Conservation (phyloP, 2,888 invertebrate genomes). For the Leucophenga montana region DNA sequence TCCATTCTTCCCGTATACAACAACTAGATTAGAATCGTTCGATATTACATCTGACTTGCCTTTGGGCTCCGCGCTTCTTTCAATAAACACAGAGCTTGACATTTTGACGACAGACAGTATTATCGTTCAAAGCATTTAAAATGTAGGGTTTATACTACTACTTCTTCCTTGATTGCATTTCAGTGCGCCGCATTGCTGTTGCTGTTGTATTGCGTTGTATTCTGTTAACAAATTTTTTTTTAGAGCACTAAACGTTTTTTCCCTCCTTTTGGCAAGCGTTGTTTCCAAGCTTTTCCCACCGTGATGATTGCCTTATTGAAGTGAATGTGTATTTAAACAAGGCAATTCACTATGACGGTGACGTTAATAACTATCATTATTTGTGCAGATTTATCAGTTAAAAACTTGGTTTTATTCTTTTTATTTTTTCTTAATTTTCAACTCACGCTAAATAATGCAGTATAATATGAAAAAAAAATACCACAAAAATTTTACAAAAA, state of each 20-base stretch:
- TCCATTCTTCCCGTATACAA: conserved; percentile 91
- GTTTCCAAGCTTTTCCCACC: background rate
- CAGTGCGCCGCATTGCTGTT: background rate
- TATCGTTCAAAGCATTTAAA: background rate
- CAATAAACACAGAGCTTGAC: conserved; percentile 72
- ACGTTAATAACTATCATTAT: no score
- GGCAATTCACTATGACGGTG: no score
- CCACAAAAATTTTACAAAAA: no score
- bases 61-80: conserved; percentile 53
- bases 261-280: conserved; percentile 3
- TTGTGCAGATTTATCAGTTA: no score
- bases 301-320: no score
- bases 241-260: background rate
- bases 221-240: background rate
- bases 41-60: conserved; percentile 35
- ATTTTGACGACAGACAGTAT: conserved; percentile 45
- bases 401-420: no score
- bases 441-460: no score
- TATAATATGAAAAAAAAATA: no score
- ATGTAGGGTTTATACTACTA: background rate
- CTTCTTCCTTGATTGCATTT: conserved; percentile 8
- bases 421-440: no score
- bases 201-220: background rate
- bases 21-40: conserved; percentile 76
- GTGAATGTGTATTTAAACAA: no score